A percentile compares a stretch with the other conserved stretches of the same genome.
These are phyloP conservation scores for Phalanger gymnotis DNA, from an alignment of 2,797 vertebrate species.

Conservation along the genomic window DNA sequence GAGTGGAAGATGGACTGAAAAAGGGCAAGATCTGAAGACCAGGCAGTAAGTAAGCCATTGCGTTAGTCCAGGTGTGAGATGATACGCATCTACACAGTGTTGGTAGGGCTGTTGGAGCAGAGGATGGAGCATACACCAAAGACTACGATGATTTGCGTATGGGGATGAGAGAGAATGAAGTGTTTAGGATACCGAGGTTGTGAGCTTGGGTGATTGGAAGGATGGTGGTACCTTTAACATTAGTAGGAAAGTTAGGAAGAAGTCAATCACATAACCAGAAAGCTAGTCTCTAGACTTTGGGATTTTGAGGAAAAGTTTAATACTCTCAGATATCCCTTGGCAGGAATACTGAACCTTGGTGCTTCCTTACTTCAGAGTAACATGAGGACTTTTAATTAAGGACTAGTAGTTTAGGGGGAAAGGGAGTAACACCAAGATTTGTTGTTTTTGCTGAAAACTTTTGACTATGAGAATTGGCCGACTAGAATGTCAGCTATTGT, in stretches of 20 bases:
- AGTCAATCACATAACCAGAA: not conserved
- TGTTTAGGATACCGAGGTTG: not conserved
- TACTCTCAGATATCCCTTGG: not conserved
- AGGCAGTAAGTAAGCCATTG: not conserved
- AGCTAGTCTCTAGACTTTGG: not conserved
- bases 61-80: not conserved
- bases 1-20: not conserved
- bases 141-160: not conserved
- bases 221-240: not conserved
- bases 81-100: not conserved
- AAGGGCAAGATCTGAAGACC: not conserved
- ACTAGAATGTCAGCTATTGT: conserved; percentile 62
- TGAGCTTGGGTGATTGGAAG: not conserved
- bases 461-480: conserved; percentile 40
- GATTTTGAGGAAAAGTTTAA: conserved; percentile 39
- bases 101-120: not conserved
- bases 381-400: not conserved
- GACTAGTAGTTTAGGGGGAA: conserved; percentile 33
- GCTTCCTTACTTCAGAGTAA: not conserved
- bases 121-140: not conserved
- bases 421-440: conserved; percentile 11
- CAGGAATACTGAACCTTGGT: conserved; percentile 8
- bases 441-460: conserved; percentile 34
- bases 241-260: not conserved
- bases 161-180: not conserved